phyloP scores from a whole-genome alignment of 1,140 invertebrate species.

The Aphaenogaster floridana region DNA sequence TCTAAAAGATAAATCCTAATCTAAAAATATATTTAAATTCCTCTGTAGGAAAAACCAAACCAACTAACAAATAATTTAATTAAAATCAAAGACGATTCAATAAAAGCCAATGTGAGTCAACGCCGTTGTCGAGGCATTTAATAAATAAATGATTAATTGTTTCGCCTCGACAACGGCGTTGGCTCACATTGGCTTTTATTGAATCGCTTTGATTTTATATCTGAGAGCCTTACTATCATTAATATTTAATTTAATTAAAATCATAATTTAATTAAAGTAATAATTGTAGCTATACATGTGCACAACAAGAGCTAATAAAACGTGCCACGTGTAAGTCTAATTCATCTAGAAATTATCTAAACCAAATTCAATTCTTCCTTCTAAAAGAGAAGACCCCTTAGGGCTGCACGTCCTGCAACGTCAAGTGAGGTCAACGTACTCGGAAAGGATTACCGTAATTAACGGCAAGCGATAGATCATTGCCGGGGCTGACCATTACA shows the following conservation, averaged over 20 bases:
- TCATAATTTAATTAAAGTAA: neutral
- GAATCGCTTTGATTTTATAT: too few relatives aligned
- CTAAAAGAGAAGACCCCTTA: neutral
- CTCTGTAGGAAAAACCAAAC: neutral
- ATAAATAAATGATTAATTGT: too few relatives aligned
- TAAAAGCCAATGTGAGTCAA: too few relatives aligned
- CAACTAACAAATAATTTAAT: neutral
- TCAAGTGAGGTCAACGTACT: slow-evolving; percentile 40
- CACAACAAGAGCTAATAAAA: neutral
- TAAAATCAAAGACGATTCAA: neutral
- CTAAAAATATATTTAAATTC: neutral
- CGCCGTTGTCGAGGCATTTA: too few relatives aligned
- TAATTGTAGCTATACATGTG: neutral
- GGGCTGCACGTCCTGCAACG: neutral
- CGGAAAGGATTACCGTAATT: slow-evolving; percentile 56
- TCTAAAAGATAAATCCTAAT: neutral
- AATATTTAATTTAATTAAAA: too few relatives aligned
- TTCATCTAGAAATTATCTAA: neutral
- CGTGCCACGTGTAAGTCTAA: neutral
- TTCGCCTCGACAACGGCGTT: too few relatives aligned
- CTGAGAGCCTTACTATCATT: too few relatives aligned
- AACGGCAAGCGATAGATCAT: slow-evolving; percentile 49
- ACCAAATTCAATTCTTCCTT: neutral
- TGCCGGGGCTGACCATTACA: slow-evolving; percentile 28
- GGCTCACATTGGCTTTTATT: too few relatives aligned